Conservation (phyloP, 2,113 vertebrate genomes). For the Anseranas semipalmata region DNA sequence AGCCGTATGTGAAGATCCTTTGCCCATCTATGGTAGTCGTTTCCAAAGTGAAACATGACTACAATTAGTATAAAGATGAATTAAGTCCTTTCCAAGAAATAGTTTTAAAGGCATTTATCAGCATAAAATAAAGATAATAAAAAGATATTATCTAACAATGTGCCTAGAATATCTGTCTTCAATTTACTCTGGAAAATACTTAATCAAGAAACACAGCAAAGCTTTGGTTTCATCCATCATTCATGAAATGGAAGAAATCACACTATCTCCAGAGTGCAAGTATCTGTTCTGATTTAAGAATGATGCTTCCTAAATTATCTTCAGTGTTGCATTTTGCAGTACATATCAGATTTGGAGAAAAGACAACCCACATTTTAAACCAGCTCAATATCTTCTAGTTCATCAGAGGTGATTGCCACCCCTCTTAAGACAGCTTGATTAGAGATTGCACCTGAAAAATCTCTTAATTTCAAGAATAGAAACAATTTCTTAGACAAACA, state of each 20-base stretch:
- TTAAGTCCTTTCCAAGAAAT: neutral
- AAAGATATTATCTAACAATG: neutral
- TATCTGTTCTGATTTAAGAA: neutral
- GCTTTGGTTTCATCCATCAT: neutral
- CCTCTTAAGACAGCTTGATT: neutral
- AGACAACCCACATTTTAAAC: neutral
- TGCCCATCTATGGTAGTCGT: neutral
- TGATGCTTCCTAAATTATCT: neutral
- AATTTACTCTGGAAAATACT: neutral
- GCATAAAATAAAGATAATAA: neutral
- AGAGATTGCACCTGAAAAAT: neutral
- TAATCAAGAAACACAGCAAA: neutral
- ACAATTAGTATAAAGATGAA: neutral
- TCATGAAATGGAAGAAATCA: neutral
- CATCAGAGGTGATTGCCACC: neutral
- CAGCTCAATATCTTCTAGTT: neutral
- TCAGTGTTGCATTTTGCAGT: neutral
- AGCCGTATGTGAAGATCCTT: neutral
- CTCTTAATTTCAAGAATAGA: neutral
- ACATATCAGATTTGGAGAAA: neutral
- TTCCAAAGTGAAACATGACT: neutral
- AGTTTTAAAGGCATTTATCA: constrained; percentile 24
- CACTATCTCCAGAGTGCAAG: neutral
- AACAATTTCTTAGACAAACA: neutral
- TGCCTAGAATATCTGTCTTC: neutral